A percentile compares a stretch with the other conserved stretches of the same genome.
Evolutionary conservation across 2,113 vertebrate species (phyloP).

Genomic region (Arenaria interpres): DNA sequence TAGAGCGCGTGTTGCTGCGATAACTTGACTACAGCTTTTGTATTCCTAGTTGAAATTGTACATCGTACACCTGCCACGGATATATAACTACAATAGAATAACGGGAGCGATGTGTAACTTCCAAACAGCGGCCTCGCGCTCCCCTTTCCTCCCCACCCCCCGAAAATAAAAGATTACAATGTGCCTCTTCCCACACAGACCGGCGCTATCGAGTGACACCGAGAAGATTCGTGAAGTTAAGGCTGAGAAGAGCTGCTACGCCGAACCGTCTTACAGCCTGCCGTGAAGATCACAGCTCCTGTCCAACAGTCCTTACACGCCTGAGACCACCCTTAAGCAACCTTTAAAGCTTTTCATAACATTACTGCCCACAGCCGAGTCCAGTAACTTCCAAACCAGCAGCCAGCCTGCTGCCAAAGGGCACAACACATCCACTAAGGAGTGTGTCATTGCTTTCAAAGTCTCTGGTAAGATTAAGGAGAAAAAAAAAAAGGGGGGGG

Average conservation of each 20-base stretch:
- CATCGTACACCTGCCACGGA: constrained; percentile 50
- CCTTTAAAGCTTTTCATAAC: constrained; percentile 76
- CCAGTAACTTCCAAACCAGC: constrained; percentile 60
- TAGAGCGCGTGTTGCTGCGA: constrained; percentile 52
- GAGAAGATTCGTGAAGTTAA: not conserved
- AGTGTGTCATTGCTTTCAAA: constrained; percentile 60
- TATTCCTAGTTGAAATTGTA: constrained; percentile 53
- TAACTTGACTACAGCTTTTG: constrained; percentile 30
- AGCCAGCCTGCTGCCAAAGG: constrained; percentile 65
- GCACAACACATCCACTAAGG: constrained; percentile 58
- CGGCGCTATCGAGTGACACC: not conserved
- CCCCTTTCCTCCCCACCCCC: not conserved
- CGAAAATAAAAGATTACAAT: not conserved
- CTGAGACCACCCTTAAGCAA: constrained; percentile 34
- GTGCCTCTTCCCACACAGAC: constrained; percentile 1
- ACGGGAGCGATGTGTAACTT: constrained; percentile 31
- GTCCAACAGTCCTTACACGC: not conserved
- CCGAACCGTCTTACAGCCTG: not conserved
- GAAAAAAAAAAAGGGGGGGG: too few relatives aligned
- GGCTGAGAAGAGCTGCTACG: not conserved
- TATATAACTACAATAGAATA: constrained; percentile 46
- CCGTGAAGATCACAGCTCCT: not conserved
- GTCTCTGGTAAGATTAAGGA: constrained; percentile 52
- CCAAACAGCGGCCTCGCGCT: not conserved
- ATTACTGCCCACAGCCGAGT: constrained; percentile 71